A percentile compares a stretch with the other conserved stretches of the same genome.
Evolutionary conservation across 1,140 invertebrate genomes (phyloP).

Genomic region (Drosophila ohnishii): DNA sequence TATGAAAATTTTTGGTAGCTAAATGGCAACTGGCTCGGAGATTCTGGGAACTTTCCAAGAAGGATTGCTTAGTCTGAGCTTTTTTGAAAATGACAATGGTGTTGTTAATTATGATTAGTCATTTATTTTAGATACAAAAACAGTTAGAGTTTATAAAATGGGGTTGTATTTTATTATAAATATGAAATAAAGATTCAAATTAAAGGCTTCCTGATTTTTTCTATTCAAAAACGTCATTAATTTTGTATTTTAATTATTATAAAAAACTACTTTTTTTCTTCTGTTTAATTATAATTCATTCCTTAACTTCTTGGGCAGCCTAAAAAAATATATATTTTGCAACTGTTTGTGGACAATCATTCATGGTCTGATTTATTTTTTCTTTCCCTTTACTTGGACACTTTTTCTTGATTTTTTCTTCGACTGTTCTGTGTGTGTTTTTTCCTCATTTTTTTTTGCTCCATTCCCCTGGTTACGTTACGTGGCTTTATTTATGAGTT

Average conservation of each 20-base stretch:
- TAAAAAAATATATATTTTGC: background rate
- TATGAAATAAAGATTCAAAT: no score
- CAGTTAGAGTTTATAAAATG: background rate
- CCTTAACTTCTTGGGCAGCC: no score
- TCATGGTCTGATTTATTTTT: conserved; percentile 5
- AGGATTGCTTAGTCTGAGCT: conserved; percentile 4
- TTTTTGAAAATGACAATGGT: background rate
- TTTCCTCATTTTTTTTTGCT: conserved; percentile 16
- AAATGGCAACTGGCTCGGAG: conserved; percentile 24
- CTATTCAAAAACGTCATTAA: background rate
- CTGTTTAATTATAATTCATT: no score
- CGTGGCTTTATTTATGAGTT: conserved; percentile 77
- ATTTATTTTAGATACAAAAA: background rate
- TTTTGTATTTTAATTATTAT: background rate
- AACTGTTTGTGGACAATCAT: conserved; percentile 21
- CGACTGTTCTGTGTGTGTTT: conserved; percentile 6
- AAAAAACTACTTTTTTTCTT: background rate
- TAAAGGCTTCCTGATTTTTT: background rate
- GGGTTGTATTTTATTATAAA: no score
- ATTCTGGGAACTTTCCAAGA: conserved; percentile 1
- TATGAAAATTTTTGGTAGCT: conserved; percentile 22
- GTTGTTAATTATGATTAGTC: conserved; percentile 8
- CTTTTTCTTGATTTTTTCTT: conserved; percentile 10
- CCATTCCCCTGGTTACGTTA: conserved; percentile 44
- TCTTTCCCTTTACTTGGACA: background rate